A percentile compares a stretch with the other conserved stretches of the same genome.
Conservation (phyloP, 2,888 invertebrate genomes). For the Drosophila paramelanica region DNA sequence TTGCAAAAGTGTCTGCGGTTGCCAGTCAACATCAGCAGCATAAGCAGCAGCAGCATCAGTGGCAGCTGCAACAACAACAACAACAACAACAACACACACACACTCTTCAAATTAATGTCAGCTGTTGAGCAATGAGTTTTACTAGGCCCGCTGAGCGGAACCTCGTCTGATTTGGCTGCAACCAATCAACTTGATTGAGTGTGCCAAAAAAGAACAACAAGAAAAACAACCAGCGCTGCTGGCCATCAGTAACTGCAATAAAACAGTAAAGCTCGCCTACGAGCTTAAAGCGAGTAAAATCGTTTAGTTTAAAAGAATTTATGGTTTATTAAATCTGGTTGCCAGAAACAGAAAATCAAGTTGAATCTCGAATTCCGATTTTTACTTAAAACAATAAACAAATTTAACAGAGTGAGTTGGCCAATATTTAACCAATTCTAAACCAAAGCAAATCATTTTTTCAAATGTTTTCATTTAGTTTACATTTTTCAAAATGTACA, state of each 20-base stretch:
- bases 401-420: no score
- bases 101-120: slow-evolving; percentile 51
- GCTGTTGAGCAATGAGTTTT: slow-evolving; percentile 53
- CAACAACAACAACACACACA: slow-evolving; percentile 6
- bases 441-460: no score
- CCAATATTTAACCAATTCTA: no score
- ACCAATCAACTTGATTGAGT: slow-evolving; percentile 72
- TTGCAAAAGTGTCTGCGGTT: slow-evolving; percentile 75
- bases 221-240: slow-evolving; percentile 14
- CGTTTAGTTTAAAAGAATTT: background rate
- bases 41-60: slow-evolving; percentile 21
- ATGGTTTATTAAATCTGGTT: no score
- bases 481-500: no score
- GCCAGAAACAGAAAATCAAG: no score
- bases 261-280: slow-evolving; percentile 32
- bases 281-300: background rate
- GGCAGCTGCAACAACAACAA: slow-evolving; percentile 36
- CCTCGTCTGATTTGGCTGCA: slow-evolving; percentile 40
- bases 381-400: no score
- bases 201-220: slow-evolving; percentile 33
- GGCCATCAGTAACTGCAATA: slow-evolving; percentile 21
- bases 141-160: slow-evolving; percentile 22
- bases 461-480: no score
- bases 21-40: slow-evolving; percentile 36
- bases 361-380: no score